Conservation (phyloP, 2,888 invertebrate genomes). For the Germaria angustata region DNA sequence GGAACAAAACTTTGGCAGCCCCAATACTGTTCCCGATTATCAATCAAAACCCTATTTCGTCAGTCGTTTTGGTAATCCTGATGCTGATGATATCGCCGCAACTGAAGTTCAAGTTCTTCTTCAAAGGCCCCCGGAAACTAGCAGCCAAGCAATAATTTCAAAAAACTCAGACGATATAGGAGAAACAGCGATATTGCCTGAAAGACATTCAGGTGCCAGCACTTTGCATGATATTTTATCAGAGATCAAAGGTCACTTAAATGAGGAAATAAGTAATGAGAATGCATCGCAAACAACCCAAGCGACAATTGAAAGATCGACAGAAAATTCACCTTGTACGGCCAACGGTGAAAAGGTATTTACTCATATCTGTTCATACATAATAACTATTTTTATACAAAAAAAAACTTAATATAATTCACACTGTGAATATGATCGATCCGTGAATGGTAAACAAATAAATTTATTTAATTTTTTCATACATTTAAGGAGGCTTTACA, state of each 20-base stretch:
- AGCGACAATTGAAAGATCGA: not conserved
- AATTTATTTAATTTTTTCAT: no score
- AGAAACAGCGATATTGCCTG: not conserved
- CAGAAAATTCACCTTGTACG: conserved; percentile 55
- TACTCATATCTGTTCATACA: not conserved
- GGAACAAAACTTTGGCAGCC: conserved; percentile 60
- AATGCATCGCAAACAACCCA: not conserved
- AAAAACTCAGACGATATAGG: not conserved
- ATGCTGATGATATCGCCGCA: not conserved
- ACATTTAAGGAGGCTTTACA: no score
- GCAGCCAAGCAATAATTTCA: not conserved
- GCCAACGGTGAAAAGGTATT: conserved; percentile 70
- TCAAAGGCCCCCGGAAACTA: not conserved
- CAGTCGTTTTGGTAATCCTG: not conserved
- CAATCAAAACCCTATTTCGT: conserved; percentile 16
- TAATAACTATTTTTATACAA: no score
- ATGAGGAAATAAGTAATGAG: not conserved
- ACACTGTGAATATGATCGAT: no score
- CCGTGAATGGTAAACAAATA: no score
- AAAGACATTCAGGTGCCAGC: conserved; percentile 8
- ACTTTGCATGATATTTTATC: not conserved
- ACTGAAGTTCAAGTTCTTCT: conserved; percentile 7
- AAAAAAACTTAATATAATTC: no score
- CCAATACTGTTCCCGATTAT: not conserved
- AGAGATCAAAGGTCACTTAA: conserved; percentile 18